phyloP scores from a whole-genome alignment of 1,140 invertebrate species.

The Riptortus pedestris region DNA sequence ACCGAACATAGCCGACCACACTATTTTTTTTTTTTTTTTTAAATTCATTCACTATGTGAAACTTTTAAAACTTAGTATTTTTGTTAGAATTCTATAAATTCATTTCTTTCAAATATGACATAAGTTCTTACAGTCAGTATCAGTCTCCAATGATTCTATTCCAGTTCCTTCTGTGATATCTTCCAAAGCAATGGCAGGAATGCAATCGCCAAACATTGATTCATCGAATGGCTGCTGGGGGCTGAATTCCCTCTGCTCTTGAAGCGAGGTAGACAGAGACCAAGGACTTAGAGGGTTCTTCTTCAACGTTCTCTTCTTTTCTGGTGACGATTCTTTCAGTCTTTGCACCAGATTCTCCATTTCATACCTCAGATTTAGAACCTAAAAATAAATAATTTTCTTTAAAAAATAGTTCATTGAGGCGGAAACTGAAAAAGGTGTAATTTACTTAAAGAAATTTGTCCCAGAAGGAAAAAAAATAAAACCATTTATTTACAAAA shows the following conservation, averaged over 20 bases:
- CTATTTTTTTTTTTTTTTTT: no score
- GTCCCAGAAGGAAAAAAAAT: no score
- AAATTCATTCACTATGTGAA: no score
- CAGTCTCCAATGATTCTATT: not conserved
- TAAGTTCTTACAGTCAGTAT: constrained; percentile 1
- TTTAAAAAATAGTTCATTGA: not conserved
- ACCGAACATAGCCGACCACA: no score
- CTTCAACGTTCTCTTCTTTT: not conserved
- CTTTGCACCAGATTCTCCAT: constrained; percentile 40
- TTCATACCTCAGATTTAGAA: constrained; percentile 36
- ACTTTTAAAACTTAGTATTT: no score
- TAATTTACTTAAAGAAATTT: no score
- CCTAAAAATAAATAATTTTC: not conserved
- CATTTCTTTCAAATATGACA: no score
- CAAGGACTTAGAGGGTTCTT: not conserved
- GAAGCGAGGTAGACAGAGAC: not conserved
- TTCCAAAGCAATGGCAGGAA: constrained; percentile 19
- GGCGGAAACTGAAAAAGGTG: no score
- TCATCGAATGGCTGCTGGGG: not conserved
- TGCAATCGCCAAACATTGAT: not conserved
- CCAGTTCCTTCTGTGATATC: constrained; percentile 22
- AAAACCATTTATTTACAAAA: no score
- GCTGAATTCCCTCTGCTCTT: not conserved
- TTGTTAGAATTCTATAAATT: no score
- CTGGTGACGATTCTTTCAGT: constrained; percentile 31